Percentiles rank a stretch among this genome's conserved stretches.
Evolutionary conservation across 2,888 invertebrate species (phyloP).

Genomic region (Agriopis leucophaearia): DNA sequence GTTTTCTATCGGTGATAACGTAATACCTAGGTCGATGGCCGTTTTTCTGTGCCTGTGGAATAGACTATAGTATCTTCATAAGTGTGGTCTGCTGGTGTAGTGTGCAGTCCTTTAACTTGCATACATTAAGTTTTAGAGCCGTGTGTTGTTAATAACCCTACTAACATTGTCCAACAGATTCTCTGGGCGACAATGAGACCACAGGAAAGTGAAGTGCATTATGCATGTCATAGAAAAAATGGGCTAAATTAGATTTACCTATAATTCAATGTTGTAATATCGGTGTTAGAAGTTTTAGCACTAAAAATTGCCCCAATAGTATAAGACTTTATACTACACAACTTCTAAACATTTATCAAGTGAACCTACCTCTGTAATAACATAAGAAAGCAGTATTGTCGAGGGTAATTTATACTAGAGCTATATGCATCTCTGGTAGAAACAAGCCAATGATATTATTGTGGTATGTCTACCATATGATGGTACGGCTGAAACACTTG

Average conservation of each 20-base stretch:
- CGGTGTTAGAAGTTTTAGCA: constrained; percentile 56
- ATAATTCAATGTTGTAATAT: constrained; percentile 49
- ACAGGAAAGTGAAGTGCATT: constrained; percentile 59
- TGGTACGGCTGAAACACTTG: constrained; percentile 16
- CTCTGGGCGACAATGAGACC: constrained; percentile 43
- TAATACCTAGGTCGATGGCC: too few species aligned
- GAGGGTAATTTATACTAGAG: too few species aligned
- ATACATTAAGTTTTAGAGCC: neutral
- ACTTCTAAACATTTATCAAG: constrained; percentile 40
- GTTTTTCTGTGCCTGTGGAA: neutral
- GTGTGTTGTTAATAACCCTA: constrained; percentile 43
- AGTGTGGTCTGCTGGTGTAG: too few species aligned
- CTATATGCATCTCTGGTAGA: too few species aligned
- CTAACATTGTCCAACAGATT: constrained; percentile 64
- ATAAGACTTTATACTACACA: constrained; percentile 39
- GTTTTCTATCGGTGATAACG: too few species aligned
- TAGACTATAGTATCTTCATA: neutral
- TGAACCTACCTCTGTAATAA: constrained; percentile 44
- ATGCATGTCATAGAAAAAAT: constrained; percentile 47
- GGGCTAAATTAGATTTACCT: constrained; percentile 47
- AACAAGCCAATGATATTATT: too few species aligned
- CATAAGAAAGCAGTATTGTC: constrained; percentile 36
- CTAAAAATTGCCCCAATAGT: constrained; percentile 59
- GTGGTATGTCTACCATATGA: constrained; percentile 32
- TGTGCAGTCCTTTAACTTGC: neutral